Evolutionary conservation across 2,797 vertebrate genomes (phyloP).

Genomic region (Apogon talboti): DNA sequence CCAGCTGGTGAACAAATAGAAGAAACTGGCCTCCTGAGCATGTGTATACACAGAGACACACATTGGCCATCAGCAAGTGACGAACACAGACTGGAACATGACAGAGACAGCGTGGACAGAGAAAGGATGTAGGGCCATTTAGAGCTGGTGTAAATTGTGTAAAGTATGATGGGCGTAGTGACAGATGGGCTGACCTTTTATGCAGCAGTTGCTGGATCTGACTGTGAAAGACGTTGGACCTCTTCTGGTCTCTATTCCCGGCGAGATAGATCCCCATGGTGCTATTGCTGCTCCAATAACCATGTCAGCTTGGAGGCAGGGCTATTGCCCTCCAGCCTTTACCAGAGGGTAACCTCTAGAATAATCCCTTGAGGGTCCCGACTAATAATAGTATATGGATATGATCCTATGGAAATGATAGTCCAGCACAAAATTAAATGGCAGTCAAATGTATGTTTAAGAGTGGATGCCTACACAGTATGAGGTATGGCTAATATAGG

Average conservation of each 20-base stretch:
- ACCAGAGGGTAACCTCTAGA: conserved; percentile 73
- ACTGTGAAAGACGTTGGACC: conserved; percentile 55
- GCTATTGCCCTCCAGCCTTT: conserved; percentile 77
- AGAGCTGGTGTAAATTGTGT: conserved; percentile 69
- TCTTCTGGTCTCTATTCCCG: conserved; percentile 46
- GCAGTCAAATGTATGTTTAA: conserved; percentile 77
- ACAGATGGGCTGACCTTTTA: conserved; percentile 75
- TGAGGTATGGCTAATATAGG: conserved; percentile 6
- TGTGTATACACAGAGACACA: conserved; percentile 28
- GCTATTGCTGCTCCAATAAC: conserved; percentile 71
- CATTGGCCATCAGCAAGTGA: conserved; percentile 30
- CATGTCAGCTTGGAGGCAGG: conserved; percentile 72
- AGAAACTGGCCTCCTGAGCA: conserved; percentile 30
- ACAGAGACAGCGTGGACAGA: conserved; percentile 32
- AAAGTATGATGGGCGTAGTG: conserved; percentile 72
- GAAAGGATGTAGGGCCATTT: conserved; percentile 55
- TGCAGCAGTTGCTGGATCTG: conserved; percentile 57
- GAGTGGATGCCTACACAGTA: conserved; percentile 33
- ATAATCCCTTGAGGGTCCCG: conserved; percentile 62
- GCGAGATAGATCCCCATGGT: conserved; percentile 72
- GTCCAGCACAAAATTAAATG: conserved; percentile 74
- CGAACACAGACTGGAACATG: conserved; percentile 34
- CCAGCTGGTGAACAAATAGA: conserved; percentile 60
- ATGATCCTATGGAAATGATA: conserved; percentile 73
- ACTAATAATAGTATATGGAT: conserved; percentile 77